Conservation (phyloP, 2,888 invertebrate species). For the Agonopterix subpropinquella region DNA sequence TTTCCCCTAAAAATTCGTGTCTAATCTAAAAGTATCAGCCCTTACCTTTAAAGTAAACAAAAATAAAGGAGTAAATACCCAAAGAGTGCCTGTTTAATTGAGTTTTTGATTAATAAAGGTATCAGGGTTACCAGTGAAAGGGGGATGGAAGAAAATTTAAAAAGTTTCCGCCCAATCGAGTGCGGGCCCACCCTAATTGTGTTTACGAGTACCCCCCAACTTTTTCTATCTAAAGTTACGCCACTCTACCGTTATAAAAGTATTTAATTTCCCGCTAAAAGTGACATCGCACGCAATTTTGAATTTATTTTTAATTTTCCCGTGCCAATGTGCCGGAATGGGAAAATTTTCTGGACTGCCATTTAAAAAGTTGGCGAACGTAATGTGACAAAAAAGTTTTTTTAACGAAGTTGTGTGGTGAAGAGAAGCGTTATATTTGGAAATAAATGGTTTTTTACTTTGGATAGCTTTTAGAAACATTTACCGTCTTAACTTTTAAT, state of each 20-base stretch:
- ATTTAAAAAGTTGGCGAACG: constrained; percentile 8
- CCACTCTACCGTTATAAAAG: constrained; percentile 45
- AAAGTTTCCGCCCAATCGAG: constrained; percentile 49
- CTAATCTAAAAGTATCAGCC: constrained; percentile 8
- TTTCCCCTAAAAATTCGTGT: neutral
- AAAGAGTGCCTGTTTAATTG: constrained; percentile 29
- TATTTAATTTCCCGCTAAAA: constrained; percentile 62
- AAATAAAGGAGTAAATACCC: constrained; percentile 19
- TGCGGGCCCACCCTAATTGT: constrained; percentile 51
- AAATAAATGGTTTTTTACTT: no score
- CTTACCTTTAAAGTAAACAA: constrained; percentile 27
- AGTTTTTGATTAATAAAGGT: constrained; percentile 49
- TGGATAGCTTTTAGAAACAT: no score
- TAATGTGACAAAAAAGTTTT: constrained; percentile 1
- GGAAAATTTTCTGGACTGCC: constrained; percentile 2
- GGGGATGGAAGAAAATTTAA: constrained; percentile 33
- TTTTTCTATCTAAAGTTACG: constrained; percentile 69
- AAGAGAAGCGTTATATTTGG: constrained; percentile 30
- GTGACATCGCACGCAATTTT: constrained; percentile 49
- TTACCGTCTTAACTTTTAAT: no score
- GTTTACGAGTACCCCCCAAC: constrained; percentile 58
- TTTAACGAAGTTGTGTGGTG: constrained; percentile 84
- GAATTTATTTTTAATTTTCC: constrained; percentile 41
- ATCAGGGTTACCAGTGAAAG: constrained; percentile 25
- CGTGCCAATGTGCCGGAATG: constrained; percentile 3